These are phyloP conservation scores for Sebastolobus altivelis DNA, from an alignment of 2,797 vertebrate genomes.

Conservation along the genomic window DNA sequence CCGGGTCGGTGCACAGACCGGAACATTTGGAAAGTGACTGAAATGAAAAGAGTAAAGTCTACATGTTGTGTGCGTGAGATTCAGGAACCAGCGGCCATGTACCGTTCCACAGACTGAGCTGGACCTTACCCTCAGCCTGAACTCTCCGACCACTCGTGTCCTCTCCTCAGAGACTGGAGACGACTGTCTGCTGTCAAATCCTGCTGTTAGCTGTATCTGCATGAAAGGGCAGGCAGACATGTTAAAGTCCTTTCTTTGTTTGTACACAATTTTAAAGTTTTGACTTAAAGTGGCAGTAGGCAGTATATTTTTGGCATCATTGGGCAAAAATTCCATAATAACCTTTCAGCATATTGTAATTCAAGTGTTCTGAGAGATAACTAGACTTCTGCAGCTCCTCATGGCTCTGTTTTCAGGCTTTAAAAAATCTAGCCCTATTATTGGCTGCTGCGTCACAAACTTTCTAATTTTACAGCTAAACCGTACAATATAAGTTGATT, in stretches of 20 bases:
- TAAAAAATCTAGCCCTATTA: too few relatives aligned
- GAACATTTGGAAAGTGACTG: conserved; percentile 81
- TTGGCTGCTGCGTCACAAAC: too few relatives aligned
- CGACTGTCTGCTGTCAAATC: conserved; percentile 6
- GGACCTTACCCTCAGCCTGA: conserved; percentile 90
- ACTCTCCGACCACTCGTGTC: conserved; percentile 60
- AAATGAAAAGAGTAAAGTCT: conserved; percentile 79
- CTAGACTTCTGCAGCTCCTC: too few relatives aligned
- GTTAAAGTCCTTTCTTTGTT: neutral
- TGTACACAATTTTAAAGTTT: neutral
- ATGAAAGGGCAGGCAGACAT: neutral
- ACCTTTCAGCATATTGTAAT: too few relatives aligned
- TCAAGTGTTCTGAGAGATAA: too few relatives aligned
- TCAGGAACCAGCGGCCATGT: conserved; percentile 82
- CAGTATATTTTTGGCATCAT: too few relatives aligned
- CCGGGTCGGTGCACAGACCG: conserved; percentile 64
- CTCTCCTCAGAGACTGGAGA: conserved; percentile 40
- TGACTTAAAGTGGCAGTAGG: neutral
- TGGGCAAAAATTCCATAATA: too few relatives aligned
- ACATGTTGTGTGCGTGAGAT: conserved; percentile 76
- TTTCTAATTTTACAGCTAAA: too few relatives aligned
- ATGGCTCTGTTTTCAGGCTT: too few relatives aligned
- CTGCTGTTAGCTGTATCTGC: neutral
- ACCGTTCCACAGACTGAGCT: conserved; percentile 90
- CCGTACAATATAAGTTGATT: too few relatives aligned